Evolutionary conservation across 2,797 vertebrate species (phyloP).

Genomic region (Pseudotriccus pelzelni): DNA sequence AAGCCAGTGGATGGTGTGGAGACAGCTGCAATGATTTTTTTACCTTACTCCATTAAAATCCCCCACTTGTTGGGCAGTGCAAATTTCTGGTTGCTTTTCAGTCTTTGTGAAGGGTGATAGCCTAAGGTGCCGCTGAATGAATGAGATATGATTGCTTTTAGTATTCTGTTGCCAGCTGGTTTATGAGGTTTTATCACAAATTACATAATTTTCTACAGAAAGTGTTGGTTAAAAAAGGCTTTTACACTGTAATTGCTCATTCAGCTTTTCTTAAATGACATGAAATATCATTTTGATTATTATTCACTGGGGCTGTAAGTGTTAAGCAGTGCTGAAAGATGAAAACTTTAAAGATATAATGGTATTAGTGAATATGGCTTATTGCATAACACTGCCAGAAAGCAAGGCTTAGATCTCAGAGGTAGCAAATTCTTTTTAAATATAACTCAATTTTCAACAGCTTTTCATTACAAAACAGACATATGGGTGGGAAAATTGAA

Average conservation of each 20-base stretch:
- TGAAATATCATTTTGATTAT: background rate
- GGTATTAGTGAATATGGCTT: background rate
- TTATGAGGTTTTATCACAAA: background rate
- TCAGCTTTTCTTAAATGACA: background rate
- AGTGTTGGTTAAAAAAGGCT: background rate
- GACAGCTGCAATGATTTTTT: background rate
- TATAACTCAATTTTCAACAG: background rate
- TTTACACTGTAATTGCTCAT: background rate
- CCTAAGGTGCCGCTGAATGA: background rate
- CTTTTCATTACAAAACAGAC: slow-evolving; percentile 10
- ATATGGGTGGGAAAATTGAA: background rate
- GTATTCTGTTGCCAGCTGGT: background rate
- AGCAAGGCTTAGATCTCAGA: background rate
- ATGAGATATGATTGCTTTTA: background rate
- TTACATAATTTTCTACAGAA: background rate
- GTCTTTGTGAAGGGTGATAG: background rate
- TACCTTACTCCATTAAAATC: background rate
- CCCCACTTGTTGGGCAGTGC: background rate
- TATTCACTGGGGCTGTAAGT: background rate
- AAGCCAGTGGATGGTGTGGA: background rate
- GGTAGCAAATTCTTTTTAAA: background rate
- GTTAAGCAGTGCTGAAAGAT: background rate
- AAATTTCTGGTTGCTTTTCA: background rate
- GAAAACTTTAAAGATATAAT: background rate
- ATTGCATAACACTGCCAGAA: background rate